A percentile compares a stretch with the other conserved stretches of the same genome.
These are phyloP conservation scores for Asbolus verrucosus DNA, from an alignment of 1,140 invertebrate species.

Conservation along the genomic window DNA sequence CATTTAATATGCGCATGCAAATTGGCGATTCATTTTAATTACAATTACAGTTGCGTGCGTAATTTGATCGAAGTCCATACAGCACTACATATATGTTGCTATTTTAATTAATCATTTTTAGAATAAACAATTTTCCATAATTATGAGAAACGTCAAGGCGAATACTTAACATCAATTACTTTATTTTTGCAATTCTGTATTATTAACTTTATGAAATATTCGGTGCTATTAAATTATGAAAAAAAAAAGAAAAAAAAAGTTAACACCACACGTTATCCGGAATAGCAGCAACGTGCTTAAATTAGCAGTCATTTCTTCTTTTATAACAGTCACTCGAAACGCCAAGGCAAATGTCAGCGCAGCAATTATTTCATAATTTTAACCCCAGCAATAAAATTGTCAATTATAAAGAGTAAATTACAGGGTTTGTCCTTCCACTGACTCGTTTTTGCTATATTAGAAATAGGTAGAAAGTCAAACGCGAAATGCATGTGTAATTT, in stretches of 20 bases:
- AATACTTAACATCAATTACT: too few relatives aligned
- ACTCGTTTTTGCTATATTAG: conserved; percentile 11
- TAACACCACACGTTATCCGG: too few relatives aligned
- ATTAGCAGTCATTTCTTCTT: not conserved
- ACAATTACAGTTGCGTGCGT: not conserved
- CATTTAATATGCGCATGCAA: conserved; percentile 22
- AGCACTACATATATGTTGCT: conserved; percentile 7
- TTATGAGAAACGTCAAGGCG: conserved; percentile 3
- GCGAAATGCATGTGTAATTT: conserved; percentile 27
- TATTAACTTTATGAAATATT: too few relatives aligned
- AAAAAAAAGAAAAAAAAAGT: too few relatives aligned
- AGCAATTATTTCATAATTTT: conserved; percentile 7
- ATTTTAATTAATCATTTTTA: conserved; percentile 19
- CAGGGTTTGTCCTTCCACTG: conserved; percentile 2
- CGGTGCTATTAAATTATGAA: too few relatives aligned
- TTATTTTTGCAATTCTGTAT: too few relatives aligned
- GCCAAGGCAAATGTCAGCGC: conserved; percentile 5
- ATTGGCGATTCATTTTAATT: conserved; percentile 6
- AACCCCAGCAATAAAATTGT: conserved; percentile 21
- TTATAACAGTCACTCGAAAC: not conserved
- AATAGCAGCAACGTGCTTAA: conserved; percentile 14
- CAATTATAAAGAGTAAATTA: conserved; percentile 29
- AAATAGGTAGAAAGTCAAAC: conserved; percentile 26
- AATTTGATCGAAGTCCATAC: conserved; percentile 21
- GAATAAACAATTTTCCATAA: not conserved